These are phyloP conservation scores for Pseudomyrmex gracilis DNA, from an alignment of 1,140 invertebrate genomes.

Conservation along the genomic window DNA sequence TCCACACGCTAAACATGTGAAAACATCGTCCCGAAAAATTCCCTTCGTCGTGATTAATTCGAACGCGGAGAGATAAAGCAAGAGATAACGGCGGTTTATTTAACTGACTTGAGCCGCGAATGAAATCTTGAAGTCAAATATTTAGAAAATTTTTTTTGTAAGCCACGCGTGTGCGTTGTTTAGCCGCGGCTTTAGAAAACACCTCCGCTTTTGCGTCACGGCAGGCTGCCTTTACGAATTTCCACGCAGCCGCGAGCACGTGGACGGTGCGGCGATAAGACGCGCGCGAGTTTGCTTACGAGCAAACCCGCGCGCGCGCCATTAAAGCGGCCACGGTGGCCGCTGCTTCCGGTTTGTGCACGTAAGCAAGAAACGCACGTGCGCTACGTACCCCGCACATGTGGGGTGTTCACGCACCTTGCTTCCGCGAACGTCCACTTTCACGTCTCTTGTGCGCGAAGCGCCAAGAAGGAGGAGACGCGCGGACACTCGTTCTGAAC, in stretches of 20 bases:
- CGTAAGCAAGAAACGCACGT: slow-evolving; percentile 46
- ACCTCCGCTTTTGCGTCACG: slow-evolving; percentile 50
- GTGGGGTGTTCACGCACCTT: slow-evolving; percentile 78
- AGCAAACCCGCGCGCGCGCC: slow-evolving; percentile 1
- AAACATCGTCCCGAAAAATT: too few relatives aligned
- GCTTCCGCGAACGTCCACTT: slow-evolving; percentile 71
- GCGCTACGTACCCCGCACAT: slow-evolving; percentile 16
- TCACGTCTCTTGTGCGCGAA: slow-evolving; percentile 48
- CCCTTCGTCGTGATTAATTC: slow-evolving; percentile 15
- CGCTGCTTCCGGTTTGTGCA: slow-evolving; percentile 63
- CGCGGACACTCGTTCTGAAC: not conserved
- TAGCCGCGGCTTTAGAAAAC: slow-evolving; percentile 5
- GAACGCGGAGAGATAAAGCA: not conserved
- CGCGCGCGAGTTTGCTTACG: slow-evolving; percentile 42
- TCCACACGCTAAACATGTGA: too few relatives aligned
- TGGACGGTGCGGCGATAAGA: slow-evolving; percentile 61
- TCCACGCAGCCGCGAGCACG: slow-evolving; percentile 63
- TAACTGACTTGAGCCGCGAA: not conserved
- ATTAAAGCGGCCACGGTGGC: slow-evolving; percentile 57
- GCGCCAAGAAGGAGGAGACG: not conserved
- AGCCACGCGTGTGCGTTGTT: not conserved
- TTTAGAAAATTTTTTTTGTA: slow-evolving; percentile 11
- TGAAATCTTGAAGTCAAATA: slow-evolving; percentile 7
- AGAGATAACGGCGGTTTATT: not conserved
- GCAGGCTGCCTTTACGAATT: slow-evolving; percentile 64